Percentiles rank a stretch among this genome's conserved stretches.
These are phyloP conservation scores for Heliconius ethilla DNA, from an alignment of 2,888 invertebrate genomes.

Conservation along the genomic window DNA sequence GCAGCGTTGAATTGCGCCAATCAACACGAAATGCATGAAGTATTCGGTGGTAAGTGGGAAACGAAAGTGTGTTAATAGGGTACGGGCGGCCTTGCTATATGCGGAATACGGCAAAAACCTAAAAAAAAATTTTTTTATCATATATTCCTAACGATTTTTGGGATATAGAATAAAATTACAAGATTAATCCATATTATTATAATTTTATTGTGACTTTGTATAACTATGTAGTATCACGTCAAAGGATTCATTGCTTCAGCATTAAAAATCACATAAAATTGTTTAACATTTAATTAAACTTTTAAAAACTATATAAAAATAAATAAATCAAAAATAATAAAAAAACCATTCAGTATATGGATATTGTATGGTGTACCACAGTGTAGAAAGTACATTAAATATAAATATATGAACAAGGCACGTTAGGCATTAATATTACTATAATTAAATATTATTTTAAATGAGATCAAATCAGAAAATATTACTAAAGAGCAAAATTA, in stretches of 20 bases:
- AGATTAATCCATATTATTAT: not conserved
- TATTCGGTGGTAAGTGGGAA: too few species aligned
- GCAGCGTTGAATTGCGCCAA: too few species aligned
- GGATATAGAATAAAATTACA: not conserved
- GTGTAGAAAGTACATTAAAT: not conserved
- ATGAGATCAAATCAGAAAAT: slow-evolving; percentile 7
- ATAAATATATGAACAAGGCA: slow-evolving; percentile 11
- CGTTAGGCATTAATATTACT: not conserved
- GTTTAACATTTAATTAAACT: not conserved
- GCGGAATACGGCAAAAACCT: too few species aligned
- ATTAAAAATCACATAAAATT: slow-evolving; percentile 7
- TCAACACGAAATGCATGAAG: too few species aligned
- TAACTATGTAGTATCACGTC: slow-evolving; percentile 20
- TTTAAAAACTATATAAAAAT: slow-evolving; percentile 1
- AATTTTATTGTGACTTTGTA: slow-evolving; percentile 1
- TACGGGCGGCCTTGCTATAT: too few species aligned
- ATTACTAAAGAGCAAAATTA: not conserved
- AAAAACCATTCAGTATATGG: slow-evolving; percentile 5
- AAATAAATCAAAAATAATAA: not conserved
- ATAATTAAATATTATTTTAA: not conserved
- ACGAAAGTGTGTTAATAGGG: too few species aligned
- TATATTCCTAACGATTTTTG: not conserved
- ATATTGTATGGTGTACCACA: not conserved
- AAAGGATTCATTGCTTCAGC: slow-evolving; percentile 8
- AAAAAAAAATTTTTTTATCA: too few species aligned